Base-by-base conservation (phyloP, 2,113 vertebrate genomes). In the Rhinolophus ferrumequinum region DNA sequence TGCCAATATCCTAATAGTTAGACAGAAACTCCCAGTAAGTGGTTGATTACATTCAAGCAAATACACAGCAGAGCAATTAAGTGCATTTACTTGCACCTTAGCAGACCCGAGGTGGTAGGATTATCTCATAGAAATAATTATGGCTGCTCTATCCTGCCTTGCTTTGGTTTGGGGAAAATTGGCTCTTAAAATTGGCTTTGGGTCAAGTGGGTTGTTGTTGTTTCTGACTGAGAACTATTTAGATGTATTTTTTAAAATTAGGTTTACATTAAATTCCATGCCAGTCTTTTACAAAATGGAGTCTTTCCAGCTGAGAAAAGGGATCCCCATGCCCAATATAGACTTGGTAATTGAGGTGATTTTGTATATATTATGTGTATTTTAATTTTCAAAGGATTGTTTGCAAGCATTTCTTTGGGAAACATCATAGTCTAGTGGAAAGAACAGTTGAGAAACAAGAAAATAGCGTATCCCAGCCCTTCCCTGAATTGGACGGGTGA, bases 41-140 rank as follows among this genome's bases (percentile, higher is more conserved):
- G 97, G 97, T 97, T 97, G 97, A 98, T 98, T 97, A 94, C 95
- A 95, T 97, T 93, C 85, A 97, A 97, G 92, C 90, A 96, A 96
- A 97, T 98, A 97, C 95, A 97, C 97, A 97, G 97, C 97, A 97
- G 97, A 97, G 97, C 96, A 97, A 98, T 97, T 98, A 97, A 97
- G 72, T 90, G 77, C 81, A 94, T 96, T 97, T 90, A 83, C 85
- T 90, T 90, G 96, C 93, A 97, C 95, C 96, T 97, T 95, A 96
- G 94, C 90, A 92, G 90, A 97, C 90, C 87, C 88, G 81, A 73
- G 80, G 90, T 93, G 93, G 95, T 96, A 95, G 94, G 97, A 96
- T 98, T 96, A 96, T 94, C 84, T 96, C 90, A 90, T 81, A 90
- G 94, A 97, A 95, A 98, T 96, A 96, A 98, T 97, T 97, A 97